Evolutionary conservation across 2,113 vertebrate species (phyloP).

Genomic region (Zosterops hypoxanthus): DNA sequence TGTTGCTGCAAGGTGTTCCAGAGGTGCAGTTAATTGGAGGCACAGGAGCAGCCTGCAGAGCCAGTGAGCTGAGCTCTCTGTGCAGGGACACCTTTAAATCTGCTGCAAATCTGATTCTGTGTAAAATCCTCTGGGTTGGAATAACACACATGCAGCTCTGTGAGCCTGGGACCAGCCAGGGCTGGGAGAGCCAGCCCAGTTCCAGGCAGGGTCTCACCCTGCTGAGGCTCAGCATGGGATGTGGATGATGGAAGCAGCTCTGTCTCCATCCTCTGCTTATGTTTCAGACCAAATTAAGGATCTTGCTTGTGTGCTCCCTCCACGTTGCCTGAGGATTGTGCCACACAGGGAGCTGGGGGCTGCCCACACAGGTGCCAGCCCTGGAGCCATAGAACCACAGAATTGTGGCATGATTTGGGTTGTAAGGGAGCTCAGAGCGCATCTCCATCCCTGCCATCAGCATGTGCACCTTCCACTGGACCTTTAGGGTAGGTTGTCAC

Average conservation of each 20-base stretch:
- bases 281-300: not conserved
- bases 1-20: not conserved
- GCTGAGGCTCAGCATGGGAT: not conserved
- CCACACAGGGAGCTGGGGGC: fast-evolving
- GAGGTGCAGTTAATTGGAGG: not conserved
- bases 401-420: not conserved
- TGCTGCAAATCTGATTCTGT: not conserved
- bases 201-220: not conserved
- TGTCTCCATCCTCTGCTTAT: not conserved
- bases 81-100: not conserved
- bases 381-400: not conserved
- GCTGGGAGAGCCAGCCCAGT: not conserved
- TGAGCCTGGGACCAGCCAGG: not conserved
- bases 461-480: not conserved
- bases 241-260: not conserved
- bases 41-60: not conserved
- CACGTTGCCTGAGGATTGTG: not conserved
- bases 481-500: not conserved
- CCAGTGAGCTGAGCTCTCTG: fast-evolving
- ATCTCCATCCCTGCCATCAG: not conserved
- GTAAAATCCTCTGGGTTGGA: not conserved
- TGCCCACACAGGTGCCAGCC: fast-evolving
- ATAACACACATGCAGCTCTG: not conserved
- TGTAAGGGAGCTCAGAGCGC: not conserved
- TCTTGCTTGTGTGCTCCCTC: not conserved